A percentile compares a stretch with the other conserved stretches of the same genome.
These are phyloP conservation scores for Oreochromis spilurus DNA, from an alignment of 2,113 vertebrate species.

Conservation along the genomic window DNA sequence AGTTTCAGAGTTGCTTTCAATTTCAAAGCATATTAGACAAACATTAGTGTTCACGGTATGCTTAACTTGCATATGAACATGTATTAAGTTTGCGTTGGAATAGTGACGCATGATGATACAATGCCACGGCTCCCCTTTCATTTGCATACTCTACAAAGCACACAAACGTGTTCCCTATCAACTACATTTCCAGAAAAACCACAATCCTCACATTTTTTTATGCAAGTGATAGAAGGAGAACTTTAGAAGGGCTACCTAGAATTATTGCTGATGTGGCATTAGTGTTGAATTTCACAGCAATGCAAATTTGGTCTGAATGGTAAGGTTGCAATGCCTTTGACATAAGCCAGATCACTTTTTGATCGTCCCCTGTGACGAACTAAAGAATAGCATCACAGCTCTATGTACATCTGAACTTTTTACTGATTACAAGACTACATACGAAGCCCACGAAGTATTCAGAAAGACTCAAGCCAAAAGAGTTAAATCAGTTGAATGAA, in stretches of 20 bases:
- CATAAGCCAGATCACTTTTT: background rate
- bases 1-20: background rate
- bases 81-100: background rate
- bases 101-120: background rate
- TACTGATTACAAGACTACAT: background rate
- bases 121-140: background rate
- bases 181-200: background rate
- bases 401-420: background rate
- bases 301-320: background rate
- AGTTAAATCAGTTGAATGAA: background rate
- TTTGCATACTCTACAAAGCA: background rate
- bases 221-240: background rate
- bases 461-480: background rate
- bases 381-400: background rate
- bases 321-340: background rate
- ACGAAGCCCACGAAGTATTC: background rate
- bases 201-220: background rate
- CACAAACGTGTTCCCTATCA: background rate
- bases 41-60: background rate
- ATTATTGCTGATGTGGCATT: background rate
- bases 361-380: background rate
- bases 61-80: background rate
- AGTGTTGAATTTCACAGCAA: background rate
- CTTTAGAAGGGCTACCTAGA: background rate
- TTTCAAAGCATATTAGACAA: background rate